Percentiles rank a stretch among this genome's conserved stretches.
These are phyloP conservation scores for Gobio occitaniae DNA, from an alignment of 2,797 vertebrate species.

Conservation along the genomic window DNA sequence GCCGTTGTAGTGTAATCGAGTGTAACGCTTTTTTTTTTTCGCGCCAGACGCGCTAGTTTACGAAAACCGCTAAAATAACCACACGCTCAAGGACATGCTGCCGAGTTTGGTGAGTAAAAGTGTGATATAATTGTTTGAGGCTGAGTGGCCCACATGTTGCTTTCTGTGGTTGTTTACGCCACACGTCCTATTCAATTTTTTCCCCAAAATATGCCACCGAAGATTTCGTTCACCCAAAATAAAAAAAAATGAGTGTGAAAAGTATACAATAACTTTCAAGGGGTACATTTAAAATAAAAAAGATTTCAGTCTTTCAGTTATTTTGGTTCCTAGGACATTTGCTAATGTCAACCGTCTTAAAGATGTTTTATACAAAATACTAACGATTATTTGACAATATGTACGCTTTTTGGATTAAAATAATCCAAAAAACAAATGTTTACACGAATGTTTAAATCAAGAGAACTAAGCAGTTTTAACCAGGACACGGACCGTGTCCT, in stretches of 20 bases:
- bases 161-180: slow-evolving; percentile 2
- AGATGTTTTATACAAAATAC: neutral
- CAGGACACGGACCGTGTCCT: too few relatives aligned
- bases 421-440: too few relatives aligned
- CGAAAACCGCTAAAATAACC: neutral
- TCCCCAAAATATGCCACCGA: neutral
- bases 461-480: too few relatives aligned
- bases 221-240: neutral
- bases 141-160: slow-evolving; percentile 38
- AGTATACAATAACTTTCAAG: neutral
- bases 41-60: neutral
- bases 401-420: too few relatives aligned
- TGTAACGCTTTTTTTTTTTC: neutral
- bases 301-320: too few relatives aligned
- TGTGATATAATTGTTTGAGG: neutral
- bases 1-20: neutral
- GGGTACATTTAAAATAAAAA: too few relatives aligned
- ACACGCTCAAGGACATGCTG: neutral
- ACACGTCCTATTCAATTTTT: neutral
- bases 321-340: neutral
- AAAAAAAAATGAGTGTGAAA: neutral
- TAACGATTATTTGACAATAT: too few relatives aligned
- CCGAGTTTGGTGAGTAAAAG: neutral
- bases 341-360: neutral
- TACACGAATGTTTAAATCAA: too few relatives aligned